A percentile compares a stretch with the other conserved stretches of the same genome.
phyloP scores from a whole-genome alignment of 1,140 invertebrate genomes.

The Aphis gossypii region DNA sequence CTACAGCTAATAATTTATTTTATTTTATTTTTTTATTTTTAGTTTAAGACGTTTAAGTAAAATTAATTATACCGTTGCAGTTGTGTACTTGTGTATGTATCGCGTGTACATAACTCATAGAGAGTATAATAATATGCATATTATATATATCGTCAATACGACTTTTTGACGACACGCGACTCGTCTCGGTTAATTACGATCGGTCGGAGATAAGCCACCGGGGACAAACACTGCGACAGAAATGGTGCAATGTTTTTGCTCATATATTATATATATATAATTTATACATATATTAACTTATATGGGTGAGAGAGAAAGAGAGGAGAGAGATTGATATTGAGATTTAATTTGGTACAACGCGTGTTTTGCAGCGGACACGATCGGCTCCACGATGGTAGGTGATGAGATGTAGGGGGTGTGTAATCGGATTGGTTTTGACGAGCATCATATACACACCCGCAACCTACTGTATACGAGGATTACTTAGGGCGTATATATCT shows the following conservation, averaged over 20 bases:
- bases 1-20: background rate
- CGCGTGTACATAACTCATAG: background rate
- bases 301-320: background rate
- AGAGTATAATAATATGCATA: background rate
- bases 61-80: background rate
- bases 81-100: background rate
- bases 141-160: background rate
- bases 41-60: background rate
- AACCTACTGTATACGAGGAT: background rate
- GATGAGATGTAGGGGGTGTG: background rate
- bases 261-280: background rate
- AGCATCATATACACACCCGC: background rate
- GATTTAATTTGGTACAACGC: conserved; percentile 4
- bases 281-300: background rate
- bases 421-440: conserved; percentile 54
- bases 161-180: background rate
- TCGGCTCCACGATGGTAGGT: background rate
- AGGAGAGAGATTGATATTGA: background rate
- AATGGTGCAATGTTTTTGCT: background rate
- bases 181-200: conserved; percentile 1
- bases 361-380: background rate
- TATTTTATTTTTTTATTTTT: background rate
- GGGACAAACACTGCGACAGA: background rate
- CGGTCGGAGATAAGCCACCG: background rate
- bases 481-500: background rate